Evolutionary conservation across 2,888 invertebrate species (phyloP).

Genomic region (Stenoptilia bipunctidactyla): DNA sequence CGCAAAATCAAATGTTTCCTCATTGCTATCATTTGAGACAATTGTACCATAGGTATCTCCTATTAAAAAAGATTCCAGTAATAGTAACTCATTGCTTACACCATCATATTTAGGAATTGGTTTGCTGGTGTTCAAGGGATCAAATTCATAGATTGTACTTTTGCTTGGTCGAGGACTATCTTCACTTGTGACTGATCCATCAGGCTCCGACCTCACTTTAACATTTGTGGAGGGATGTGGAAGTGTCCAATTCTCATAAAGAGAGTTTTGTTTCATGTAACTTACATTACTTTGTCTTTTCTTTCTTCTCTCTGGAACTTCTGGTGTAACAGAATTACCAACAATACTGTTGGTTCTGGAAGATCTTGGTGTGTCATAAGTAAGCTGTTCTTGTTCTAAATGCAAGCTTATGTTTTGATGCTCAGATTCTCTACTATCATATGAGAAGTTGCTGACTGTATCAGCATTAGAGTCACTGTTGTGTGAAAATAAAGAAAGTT

Average conservation of each 20-base stretch:
- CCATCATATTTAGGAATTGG: conserved; percentile 38
- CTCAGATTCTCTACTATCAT: conserved; percentile 40
- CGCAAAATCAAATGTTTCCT: conserved; percentile 39
- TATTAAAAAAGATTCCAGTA: conserved; percentile 77
- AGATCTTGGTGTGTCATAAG: conserved; percentile 49
- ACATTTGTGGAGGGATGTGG: conserved; percentile 23
- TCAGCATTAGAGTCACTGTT: conserved; percentile 50
- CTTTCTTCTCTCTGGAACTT: conserved; percentile 39
- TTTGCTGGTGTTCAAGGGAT: conserved; percentile 63
- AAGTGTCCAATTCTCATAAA: conserved; percentile 54
- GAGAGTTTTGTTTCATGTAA: conserved; percentile 43
- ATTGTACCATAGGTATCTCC: conserved; percentile 78
- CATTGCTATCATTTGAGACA: conserved; percentile 49
- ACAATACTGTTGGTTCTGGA: conserved; percentile 43
- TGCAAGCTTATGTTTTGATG: conserved; percentile 21
- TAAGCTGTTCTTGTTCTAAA: conserved; percentile 29
- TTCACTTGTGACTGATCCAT: conserved; percentile 11
- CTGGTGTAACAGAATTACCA: conserved; percentile 35
- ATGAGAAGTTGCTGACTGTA: conserved; percentile 42
- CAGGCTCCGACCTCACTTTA: conserved; percentile 9
- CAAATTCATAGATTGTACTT: conserved; percentile 81
- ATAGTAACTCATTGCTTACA: conserved; percentile 72
- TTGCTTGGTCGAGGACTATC: conserved; percentile 39
- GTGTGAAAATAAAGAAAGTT: conserved; percentile 43
- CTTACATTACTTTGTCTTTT: conserved; percentile 31